These are phyloP conservation scores for Leptosomus discolor DNA, from an alignment of 2,113 vertebrate genomes.

Conservation along the genomic window DNA sequence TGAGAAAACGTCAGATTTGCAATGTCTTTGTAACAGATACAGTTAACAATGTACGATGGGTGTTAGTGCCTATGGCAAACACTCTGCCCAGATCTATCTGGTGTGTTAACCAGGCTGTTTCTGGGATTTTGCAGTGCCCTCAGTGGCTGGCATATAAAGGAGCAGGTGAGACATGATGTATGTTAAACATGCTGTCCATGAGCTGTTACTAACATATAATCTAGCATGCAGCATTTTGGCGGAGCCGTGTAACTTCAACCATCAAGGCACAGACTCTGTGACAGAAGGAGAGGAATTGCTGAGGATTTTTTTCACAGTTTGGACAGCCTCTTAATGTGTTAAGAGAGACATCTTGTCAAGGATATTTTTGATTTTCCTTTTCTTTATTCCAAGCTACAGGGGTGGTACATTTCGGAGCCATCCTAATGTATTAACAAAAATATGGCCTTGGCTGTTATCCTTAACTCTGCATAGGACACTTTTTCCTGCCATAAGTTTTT, in stretches of 20 bases:
- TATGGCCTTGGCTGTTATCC: slow-evolving; percentile 8
- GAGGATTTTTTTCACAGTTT: slow-evolving; percentile 29
- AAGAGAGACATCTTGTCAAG: slow-evolving; percentile 56
- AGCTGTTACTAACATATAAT: background rate
- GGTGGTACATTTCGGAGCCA: background rate
- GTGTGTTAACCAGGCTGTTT: too few species aligned
- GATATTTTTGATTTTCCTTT: slow-evolving; percentile 46
- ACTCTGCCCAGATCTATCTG: background rate
- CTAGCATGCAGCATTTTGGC: background rate
- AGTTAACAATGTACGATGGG: fast-evolving
- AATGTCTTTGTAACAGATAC: fast-evolving
- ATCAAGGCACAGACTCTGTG: slow-evolving; percentile 23
- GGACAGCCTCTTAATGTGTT: slow-evolving; percentile 45
- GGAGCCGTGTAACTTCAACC: background rate
- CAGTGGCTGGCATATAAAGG: background rate
- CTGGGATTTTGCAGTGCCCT: background rate
- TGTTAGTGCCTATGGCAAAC: fast-evolving
- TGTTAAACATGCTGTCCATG: background rate
- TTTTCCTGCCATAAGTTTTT: background rate
- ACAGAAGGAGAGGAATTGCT: slow-evolving; percentile 53
- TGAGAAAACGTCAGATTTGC: background rate
- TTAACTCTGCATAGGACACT: background rate
- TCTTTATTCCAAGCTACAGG: background rate
- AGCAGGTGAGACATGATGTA: background rate
- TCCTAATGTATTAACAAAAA: slow-evolving; percentile 20